Evolutionary conservation across 2,113 vertebrate genomes (phyloP).

Genomic region (Ptilorrhoa leucosticta): DNA sequence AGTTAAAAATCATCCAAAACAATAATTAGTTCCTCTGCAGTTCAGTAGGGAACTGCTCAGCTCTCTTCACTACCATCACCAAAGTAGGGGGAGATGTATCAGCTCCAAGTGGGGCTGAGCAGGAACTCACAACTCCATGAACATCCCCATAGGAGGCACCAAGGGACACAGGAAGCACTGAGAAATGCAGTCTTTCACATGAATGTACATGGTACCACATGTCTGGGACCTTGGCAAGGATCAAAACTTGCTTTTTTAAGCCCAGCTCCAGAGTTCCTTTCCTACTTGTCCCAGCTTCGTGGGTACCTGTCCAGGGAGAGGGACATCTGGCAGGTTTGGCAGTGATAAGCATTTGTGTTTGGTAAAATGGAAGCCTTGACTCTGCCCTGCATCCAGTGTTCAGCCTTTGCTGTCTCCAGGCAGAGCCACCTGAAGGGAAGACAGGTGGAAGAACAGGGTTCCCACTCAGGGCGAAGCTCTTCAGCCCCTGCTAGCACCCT

Average conservation of each 20-base stretch:
- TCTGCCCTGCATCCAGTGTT: background rate
- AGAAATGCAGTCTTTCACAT: background rate
- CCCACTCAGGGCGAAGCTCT: background rate
- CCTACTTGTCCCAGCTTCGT: background rate
- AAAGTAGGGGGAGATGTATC: background rate
- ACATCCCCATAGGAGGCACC: background rate
- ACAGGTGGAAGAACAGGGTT: background rate
- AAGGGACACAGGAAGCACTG: no score
- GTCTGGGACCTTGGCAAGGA: background rate
- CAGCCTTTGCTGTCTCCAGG: background rate
- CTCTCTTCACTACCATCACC: accelerated
- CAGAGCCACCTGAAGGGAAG: background rate
- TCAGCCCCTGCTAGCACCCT: background rate
- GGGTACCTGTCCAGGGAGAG: background rate
- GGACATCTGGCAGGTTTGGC: background rate
- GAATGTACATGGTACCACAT: no score
- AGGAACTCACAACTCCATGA: accelerated
- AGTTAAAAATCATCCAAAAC: background rate
- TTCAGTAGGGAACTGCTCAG: background rate
- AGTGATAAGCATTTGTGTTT: background rate
- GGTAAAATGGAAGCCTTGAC: background rate
- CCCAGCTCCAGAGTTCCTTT: background rate
- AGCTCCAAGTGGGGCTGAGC: background rate
- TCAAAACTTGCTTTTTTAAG: background rate
- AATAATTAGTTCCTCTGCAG: background rate